Evolutionary conservation across 2,113 vertebrate species (phyloP), one percentile per base, ranked within the genome.

Genomic region (Aphyosemion australe): DNA sequence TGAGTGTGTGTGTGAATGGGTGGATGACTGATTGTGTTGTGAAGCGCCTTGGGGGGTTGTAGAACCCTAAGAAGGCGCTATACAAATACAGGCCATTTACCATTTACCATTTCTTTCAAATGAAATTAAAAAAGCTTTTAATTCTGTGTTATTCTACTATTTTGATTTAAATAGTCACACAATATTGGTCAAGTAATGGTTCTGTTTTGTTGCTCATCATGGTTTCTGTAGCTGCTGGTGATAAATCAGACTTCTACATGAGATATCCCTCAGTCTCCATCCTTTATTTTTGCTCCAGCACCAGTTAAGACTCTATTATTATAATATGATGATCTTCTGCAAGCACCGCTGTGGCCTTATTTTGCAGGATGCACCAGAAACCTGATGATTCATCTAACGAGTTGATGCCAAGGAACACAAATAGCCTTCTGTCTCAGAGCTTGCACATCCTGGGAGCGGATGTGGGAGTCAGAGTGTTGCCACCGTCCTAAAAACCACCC

Each of bases 381-480:
- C 64, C 14, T 21, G 31, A 21, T 53, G 41, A 49, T 54, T 54
- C n/a, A 37, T 20, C 10, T 11, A 8, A 52, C n/a, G 20, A 56
- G 13, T 16, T 58, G 46, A 5, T 13, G 20, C 46, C 34, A 18
- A 57, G 50, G 9, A 6, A 26, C 42, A 55, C 15, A 61, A 43
- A 69, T 1, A 54, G 15, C 41, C 5, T 51, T 15, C 15, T 18
- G 15, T 16, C 50, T 5, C 4, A 19, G 26, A 65, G 58, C 7
- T 56, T 78, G 12, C 59, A 47, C 41, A 70, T 16, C 53, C 14
- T 21, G 42, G n/a, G 65, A 57, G 59, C 59, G 59, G 42, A 43
- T 56, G 26, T 11, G 21, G n/a, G 61, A 61, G 57, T 70, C 68
- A 32, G 61, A 55, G 14, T 20, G 16, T 55, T 34, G 32, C 61